Base-by-base conservation (phyloP, 1,140 invertebrate species). In the Thalassaphorura encarpata region DNA sequence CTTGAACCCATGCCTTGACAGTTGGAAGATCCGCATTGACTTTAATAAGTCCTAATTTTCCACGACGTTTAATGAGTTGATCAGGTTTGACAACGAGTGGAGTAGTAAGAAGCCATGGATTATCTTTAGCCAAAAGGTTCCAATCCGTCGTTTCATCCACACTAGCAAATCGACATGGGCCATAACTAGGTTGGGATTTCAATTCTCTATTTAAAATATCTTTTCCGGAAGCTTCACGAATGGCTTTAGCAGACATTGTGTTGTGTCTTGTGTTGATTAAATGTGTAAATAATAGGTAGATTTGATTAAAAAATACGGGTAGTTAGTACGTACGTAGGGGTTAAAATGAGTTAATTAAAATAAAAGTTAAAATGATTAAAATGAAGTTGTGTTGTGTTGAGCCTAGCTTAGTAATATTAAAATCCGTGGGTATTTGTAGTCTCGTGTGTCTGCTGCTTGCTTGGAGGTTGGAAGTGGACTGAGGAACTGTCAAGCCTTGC, bases 11-110 rank as follows among this genome's bases (percentile, higher is more conserved):
- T 73, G 83, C 68, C 68, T 90, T 78, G 4, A 87, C 87, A 5
- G 82, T 81, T 13, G 76, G 72, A 2, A 89, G 76, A 62, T 84
- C 82, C 59, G 83, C 84, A 69, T 97, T 95, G 1, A 98, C 91
- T 39, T 62, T 92, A 59, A 99, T 97, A 28, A 99, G 75, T 24
- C 94, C 94, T 21, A 99, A 80, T 71, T 99, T 99, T 43, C 96
- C 96, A 51, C 96, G 80, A 24, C 96, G 77, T 73, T 99, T 99
- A 67, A 99, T 99, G 69, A 99, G 76, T 75, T 99, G 96, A 77
- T 99, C 96, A 0, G 95, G 96, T 71, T 99, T 99, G 3, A 95
- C 94, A 5, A 99, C 95, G 48, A 98, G 74, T 73, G 81, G 81
- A 84, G 89, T 82, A 45, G 78, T 81, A 60, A 80, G 75, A 13